Percentiles rank a stretch among this genome's conserved stretches.
phyloP scores from a whole-genome alignment of 2,113 vertebrate species.

The Nesoenas mayeri region DNA sequence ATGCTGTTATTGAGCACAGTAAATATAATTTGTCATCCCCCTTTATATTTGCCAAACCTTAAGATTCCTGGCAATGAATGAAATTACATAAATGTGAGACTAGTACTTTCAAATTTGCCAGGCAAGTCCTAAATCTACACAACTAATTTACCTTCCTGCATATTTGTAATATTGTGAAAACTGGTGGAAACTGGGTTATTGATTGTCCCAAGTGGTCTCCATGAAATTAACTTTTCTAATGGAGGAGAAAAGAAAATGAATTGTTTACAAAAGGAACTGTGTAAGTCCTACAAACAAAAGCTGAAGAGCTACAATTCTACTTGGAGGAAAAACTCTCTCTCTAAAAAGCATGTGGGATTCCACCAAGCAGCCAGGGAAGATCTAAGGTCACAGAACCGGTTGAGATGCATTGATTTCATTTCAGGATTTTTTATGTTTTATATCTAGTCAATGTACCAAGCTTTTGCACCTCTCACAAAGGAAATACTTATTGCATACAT shows the following conservation, averaged over 20 bases:
- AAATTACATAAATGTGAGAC: neutral
- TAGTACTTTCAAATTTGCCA: neutral
- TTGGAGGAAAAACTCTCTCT: neutral
- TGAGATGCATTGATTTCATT: neutral
- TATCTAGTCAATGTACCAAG: neutral
- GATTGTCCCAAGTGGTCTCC: neutral
- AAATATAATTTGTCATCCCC: neutral
- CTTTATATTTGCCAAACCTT: neutral
- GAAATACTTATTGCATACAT: neutral
- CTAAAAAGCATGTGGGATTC: neutral
- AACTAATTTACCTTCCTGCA: neutral
- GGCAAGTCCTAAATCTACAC: neutral
- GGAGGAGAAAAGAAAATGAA: neutral
- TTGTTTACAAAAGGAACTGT: neutral
- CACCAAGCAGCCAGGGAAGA: neutral
- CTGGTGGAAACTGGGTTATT: neutral
- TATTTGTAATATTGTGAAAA: neutral
- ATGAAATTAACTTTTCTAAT: neutral
- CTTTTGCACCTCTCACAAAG: neutral
- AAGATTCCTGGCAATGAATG: neutral
- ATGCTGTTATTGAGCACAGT: neutral
- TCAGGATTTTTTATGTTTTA: neutral
- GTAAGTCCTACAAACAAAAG: neutral
- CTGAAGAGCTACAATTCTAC: neutral
- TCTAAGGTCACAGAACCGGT: neutral